phyloP scores from a whole-genome alignment of 1,140 invertebrate species.

The Drosophila ironensis region DNA sequence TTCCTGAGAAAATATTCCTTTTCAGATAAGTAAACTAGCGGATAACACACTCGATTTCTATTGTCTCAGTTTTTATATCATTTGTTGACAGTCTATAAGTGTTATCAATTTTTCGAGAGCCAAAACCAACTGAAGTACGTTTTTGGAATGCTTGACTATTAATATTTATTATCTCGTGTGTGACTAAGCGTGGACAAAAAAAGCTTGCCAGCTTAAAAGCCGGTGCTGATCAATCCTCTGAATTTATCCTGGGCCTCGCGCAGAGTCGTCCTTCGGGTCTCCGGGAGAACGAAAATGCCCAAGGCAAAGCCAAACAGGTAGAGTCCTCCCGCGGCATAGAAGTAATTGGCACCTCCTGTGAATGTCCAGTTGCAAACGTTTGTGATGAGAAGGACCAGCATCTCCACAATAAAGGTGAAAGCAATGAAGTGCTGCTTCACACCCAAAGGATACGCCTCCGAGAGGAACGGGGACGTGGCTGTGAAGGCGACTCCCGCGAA shows the following conservation, averaged over 20 bases:
- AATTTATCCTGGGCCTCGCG: slow-evolving; percentile 59
- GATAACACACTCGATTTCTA: neutral
- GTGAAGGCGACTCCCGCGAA: slow-evolving; percentile 52
- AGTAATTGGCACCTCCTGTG: neutral
- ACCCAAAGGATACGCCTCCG: slow-evolving; percentile 52
- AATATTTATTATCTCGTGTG: slow-evolving; percentile 32
- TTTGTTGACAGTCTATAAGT: slow-evolving; percentile 12
- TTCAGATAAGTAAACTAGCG: no score
- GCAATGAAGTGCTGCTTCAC: slow-evolving; percentile 58
- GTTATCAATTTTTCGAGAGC: no score
- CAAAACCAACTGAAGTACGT: neutral
- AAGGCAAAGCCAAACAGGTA: slow-evolving; percentile 18
- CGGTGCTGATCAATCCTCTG: slow-evolving; percentile 2
- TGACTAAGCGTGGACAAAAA: no score
- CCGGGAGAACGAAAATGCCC: slow-evolving; percentile 48
- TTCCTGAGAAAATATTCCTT: neutral
- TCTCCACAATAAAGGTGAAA: slow-evolving; percentile 48
- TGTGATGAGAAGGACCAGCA: slow-evolving; percentile 42
- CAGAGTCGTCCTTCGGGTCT: slow-evolving; percentile 50
- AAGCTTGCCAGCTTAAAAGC: no score
- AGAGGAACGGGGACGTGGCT: slow-evolving; percentile 37
- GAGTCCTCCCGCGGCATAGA: slow-evolving; percentile 40
- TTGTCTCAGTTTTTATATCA: neutral
- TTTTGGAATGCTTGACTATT: neutral
- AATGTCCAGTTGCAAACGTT: neutral